These are phyloP conservation scores for Cygnus olor DNA, from an alignment of 2,797 vertebrate genomes.

Conservation along the genomic window DNA sequence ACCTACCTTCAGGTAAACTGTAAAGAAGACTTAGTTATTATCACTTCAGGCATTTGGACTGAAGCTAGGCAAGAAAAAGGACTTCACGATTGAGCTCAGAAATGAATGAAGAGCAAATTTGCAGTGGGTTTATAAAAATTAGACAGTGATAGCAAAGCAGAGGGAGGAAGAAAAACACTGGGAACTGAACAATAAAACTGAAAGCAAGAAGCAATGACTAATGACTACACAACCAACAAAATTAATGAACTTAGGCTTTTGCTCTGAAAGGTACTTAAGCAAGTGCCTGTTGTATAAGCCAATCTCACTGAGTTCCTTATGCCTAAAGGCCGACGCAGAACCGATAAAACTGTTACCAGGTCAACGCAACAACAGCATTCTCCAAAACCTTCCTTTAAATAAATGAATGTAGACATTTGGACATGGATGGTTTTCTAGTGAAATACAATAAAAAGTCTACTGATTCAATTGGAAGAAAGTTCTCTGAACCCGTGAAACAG, in stretches of 20 bases:
- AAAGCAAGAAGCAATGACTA: background rate
- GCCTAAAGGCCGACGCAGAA: background rate
- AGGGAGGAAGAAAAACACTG: background rate
- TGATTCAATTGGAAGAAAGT: background rate
- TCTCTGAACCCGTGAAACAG: background rate
- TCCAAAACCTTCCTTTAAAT: background rate
- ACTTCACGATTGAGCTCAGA: background rate
- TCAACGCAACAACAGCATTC: background rate
- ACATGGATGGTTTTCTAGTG: background rate
- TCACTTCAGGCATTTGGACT: background rate
- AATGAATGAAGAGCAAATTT: background rate
- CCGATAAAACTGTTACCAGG: background rate
- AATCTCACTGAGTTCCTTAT: background rate
- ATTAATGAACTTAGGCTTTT: background rate
- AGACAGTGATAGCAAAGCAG: background rate
- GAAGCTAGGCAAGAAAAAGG: background rate
- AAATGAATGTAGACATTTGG: background rate
- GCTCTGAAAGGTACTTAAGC: background rate
- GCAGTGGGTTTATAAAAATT: conserved; percentile 2
- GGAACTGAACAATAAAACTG: background rate
- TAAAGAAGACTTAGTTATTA: background rate
- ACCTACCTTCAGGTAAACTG: background rate
- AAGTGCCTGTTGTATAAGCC: background rate
- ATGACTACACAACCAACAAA: background rate
- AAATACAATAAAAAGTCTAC: background rate